Conservation (phyloP, 2,888 invertebrate species). For the Aquatica leii region DNA sequence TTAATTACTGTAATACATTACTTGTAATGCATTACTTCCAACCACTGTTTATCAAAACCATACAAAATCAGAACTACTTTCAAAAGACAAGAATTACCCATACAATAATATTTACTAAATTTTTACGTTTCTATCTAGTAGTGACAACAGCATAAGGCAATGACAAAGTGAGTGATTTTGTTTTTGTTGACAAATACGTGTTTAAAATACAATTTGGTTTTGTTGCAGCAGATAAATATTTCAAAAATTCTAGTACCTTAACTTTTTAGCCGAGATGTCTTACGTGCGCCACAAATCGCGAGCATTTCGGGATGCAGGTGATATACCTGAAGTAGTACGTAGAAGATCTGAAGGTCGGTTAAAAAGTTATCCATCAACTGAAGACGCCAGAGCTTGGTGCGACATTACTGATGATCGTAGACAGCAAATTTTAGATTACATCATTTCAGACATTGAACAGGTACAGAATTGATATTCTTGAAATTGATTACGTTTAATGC, state of each 20-base stretch:
- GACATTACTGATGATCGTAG: constrained; percentile 65
- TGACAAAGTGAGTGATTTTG: constrained; percentile 30
- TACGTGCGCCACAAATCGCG: constrained; percentile 52
- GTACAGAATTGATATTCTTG: constrained; percentile 9
- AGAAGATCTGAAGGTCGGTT: constrained; percentile 65
- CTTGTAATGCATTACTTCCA: no score
- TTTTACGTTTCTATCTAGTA: neutral
- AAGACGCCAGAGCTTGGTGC: constrained; percentile 68
- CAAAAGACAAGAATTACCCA: no score
- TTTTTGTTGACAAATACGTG: constrained; percentile 40
- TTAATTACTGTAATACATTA: no score
- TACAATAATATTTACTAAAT: no score
- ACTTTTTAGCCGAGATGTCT: constrained; percentile 43
- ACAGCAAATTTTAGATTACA: constrained; percentile 66
- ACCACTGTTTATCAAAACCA: no score
- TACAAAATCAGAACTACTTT: no score
- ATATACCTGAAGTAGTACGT: constrained; percentile 59
- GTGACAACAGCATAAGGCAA: neutral
- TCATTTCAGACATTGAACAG: constrained; percentile 57
- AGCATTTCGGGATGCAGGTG: constrained; percentile 54
- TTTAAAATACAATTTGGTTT: constrained; percentile 24
- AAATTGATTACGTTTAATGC: no score
- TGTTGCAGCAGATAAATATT: constrained; percentile 23
- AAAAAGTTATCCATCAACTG: constrained; percentile 66
- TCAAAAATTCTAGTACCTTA: constrained; percentile 37